Conservation (phyloP, 2,888 invertebrate genomes). For the Hemistola chrysoprasaria region DNA sequence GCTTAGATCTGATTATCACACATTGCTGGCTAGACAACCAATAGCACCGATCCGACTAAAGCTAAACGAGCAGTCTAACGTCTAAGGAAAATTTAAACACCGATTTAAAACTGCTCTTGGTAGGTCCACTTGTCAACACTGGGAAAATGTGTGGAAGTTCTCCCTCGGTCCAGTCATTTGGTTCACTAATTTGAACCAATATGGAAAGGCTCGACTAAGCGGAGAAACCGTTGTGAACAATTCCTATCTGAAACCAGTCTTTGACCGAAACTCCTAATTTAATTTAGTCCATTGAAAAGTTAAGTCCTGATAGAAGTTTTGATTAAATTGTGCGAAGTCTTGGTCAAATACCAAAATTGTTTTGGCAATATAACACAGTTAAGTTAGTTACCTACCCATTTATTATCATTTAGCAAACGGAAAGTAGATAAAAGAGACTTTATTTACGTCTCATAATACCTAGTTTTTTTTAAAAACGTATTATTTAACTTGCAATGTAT, state of each 20-base stretch:
- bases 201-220: constrained; percentile 36
- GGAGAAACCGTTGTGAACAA: constrained; percentile 26
- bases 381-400: background rate
- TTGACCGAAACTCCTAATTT: constrained; percentile 18
- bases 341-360: constrained; percentile 8
- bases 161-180: constrained; percentile 50
- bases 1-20: constrained; percentile 6
- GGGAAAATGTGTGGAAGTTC: constrained; percentile 52
- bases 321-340: constrained; percentile 12
- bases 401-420: too few species aligned
- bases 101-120: constrained; percentile 20
- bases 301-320: constrained; percentile 8
- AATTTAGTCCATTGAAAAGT: constrained; percentile 11
- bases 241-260: constrained; percentile 12
- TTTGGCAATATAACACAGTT: background rate
- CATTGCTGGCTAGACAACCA: constrained; percentile 32
- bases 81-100: constrained; percentile 15
- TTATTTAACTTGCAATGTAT: too few species aligned
- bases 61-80: constrained; percentile 28
- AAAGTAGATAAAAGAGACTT: too few species aligned
- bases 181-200: constrained; percentile 57
- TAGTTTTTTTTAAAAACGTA: too few species aligned
- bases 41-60: accelerated
- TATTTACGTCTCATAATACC: too few species aligned
- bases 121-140: constrained; percentile 53